Conservation (phyloP, 2,113 vertebrate species). For the Mohoua ochrocephala region DNA sequence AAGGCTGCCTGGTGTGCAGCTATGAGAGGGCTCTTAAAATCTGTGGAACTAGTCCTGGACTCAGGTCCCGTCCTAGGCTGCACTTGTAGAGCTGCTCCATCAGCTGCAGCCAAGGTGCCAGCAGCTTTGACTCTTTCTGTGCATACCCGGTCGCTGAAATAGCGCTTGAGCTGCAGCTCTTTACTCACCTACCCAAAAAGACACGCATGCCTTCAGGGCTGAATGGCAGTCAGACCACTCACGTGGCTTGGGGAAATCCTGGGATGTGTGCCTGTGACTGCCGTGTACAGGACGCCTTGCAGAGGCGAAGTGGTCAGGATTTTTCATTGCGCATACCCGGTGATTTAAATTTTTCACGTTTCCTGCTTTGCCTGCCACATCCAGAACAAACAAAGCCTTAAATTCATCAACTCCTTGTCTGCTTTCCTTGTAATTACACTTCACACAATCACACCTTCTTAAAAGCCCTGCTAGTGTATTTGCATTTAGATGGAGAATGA, state of each 20-base stretch:
- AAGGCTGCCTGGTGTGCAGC: neutral
- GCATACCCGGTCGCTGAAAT: neutral
- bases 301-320: neutral
- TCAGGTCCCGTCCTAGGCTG: neutral
- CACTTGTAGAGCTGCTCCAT: neutral
- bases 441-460: neutral
- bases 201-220: neutral
- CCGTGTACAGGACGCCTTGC: neutral
- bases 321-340: neutral
- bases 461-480: neutral
- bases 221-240: neutral
- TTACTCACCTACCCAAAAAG: neutral
- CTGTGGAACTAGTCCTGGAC: neutral
- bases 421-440: slow-evolving; percentile 30
- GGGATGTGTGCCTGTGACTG: neutral
- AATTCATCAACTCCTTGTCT: slow-evolving; percentile 12
- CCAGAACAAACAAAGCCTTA: slow-evolving; percentile 19
- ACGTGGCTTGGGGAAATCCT: neutral
- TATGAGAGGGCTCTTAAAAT: neutral
- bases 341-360: slow-evolving; percentile 29
- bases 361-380: neutral
- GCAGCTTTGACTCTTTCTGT: neutral
- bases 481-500: slow-evolving; percentile 25
- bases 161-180: neutral
- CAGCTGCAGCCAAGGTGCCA: neutral